Percentiles rank a stretch among this genome's conserved stretches.
These are phyloP conservation scores for Platygyra sinensis DNA, from an alignment of 64 coral and sea anemone species.

Conservation along the genomic window DNA sequence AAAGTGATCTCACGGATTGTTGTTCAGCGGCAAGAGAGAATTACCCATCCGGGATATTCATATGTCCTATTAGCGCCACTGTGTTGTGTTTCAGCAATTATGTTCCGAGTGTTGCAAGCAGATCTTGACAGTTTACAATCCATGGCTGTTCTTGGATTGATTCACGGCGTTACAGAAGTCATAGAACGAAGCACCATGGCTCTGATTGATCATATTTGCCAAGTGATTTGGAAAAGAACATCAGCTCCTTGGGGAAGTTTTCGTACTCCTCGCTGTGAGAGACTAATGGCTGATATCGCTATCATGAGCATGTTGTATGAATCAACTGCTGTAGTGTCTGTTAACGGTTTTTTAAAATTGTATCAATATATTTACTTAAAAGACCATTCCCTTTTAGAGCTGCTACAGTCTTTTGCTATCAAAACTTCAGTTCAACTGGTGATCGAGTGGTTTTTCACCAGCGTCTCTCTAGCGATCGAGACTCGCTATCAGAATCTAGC, in stretches of 20 bases:
- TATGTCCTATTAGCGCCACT: not conserved
- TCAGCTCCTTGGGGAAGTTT: constrained; percentile 17
- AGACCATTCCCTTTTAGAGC: not conserved
- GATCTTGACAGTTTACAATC: constrained; percentile 13
- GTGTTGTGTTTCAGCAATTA: not conserved
- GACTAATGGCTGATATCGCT: too few species aligned
- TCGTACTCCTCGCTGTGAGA: not conserved
- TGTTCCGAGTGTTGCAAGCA: not conserved
- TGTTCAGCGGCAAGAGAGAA: not conserved
- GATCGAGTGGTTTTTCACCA: constrained; percentile 1
- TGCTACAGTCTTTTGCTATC: not conserved
- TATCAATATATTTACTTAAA: not conserved
- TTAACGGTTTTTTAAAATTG: not conserved
- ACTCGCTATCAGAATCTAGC: not conserved
- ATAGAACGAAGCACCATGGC: not conserved
- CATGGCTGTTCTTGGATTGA: not conserved
- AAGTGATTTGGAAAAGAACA: not conserved
- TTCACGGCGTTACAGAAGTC: not conserved
- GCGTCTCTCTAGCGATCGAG: not conserved
- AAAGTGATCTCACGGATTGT: not conserved
- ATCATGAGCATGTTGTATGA: not conserved
- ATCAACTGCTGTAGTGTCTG: not conserved
- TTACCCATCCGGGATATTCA: not conserved
- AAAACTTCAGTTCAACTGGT: not conserved
- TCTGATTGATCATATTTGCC: not conserved